These are phyloP conservation scores for Julus scanicus DNA, from an alignment of 2,888 invertebrate genomes.

Conservation along the genomic window DNA sequence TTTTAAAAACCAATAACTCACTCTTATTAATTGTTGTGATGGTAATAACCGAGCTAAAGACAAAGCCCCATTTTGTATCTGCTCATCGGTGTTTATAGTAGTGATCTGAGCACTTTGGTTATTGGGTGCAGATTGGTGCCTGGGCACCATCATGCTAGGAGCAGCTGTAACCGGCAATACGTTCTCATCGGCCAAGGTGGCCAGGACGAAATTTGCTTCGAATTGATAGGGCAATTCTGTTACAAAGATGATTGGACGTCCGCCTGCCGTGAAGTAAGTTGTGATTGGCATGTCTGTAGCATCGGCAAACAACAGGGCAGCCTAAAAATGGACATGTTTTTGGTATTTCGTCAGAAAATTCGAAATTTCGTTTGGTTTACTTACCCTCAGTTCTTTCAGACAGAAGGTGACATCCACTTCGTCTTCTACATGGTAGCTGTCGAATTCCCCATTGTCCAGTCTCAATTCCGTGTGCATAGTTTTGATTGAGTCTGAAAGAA, in stretches of 20 bases:
- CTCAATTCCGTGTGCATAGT: conserved; percentile 82
- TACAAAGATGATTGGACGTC: conserved; percentile 81
- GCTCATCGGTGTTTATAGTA: not conserved
- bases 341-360: not conserved
- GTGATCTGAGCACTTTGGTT: not conserved
- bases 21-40: not conserved
- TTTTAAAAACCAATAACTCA: not conserved
- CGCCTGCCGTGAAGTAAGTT: conserved; percentile 80
- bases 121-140: not conserved
- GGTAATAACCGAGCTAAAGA: not conserved
- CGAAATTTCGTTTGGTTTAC: not conserved
- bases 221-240: conserved; percentile 79
- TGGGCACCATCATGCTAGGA: not conserved
- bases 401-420: conserved; percentile 85
- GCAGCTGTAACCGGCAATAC: not conserved
- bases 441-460: conserved; percentile 79
- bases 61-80: not conserved
- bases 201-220: conserved; percentile 83
- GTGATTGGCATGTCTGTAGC: conserved; percentile 75
- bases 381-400: conserved; percentile 80
- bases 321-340: conserved; percentile 57
- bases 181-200: conserved; percentile 75
- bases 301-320: conserved; percentile 83
- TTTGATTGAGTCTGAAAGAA: conserved; percentile 72
- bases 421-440: conserved; percentile 73